Base-by-base conservation (phyloP, 1,140 invertebrate genomes). In the Drosophila pruinosa region DNA sequence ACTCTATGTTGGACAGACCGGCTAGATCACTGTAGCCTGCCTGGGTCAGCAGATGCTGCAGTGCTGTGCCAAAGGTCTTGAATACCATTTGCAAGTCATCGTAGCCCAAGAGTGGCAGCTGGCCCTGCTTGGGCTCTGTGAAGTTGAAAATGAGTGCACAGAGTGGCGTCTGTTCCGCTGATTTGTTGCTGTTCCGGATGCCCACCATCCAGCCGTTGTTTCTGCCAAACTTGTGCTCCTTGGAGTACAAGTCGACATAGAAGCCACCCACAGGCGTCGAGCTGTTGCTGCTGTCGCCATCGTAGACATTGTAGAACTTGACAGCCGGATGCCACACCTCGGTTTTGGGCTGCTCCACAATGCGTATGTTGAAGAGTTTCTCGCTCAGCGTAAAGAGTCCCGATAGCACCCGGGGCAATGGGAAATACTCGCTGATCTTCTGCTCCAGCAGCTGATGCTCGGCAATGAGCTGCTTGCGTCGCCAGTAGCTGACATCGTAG, bases 401-500 rank as follows among this genome's bases (percentile, higher is more conserved):
- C 6, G 94, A 91, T 1, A 98, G 91, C 8, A 98, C 97, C 63
- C 93, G 93, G 0, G 95, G 94, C 7, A 98, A 90, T 0, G 97
- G 96, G 81, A 99, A 99, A 91, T 96, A 98, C 89, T 97, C 94
- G 4, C 94, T 92, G 10, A 97, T 92, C 62, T 94, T 92, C 38
- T 94, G 93, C 69, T 97, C 95, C 68, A 96, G 94, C 72, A 94
- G 94, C 59, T 94, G 93, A 75, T 93, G 96, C 8, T 95, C 90
- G 2, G 92, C 92, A 78, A 92, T 92, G 56, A 93, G 92, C 76
- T 95, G 94, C 89, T 96, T 95, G 79, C 95, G 93, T 63, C 94
- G 93, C 96, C 97, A 99, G 86, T 96, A 99, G 4, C 95, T 93
- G 50, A 99, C 92, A 91, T 99, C 98, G 94, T 96, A 99, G 36